These are phyloP conservation scores for Callipepla squamata DNA, from an alignment of 2,113 vertebrate genomes.

Conservation along the genomic window DNA sequence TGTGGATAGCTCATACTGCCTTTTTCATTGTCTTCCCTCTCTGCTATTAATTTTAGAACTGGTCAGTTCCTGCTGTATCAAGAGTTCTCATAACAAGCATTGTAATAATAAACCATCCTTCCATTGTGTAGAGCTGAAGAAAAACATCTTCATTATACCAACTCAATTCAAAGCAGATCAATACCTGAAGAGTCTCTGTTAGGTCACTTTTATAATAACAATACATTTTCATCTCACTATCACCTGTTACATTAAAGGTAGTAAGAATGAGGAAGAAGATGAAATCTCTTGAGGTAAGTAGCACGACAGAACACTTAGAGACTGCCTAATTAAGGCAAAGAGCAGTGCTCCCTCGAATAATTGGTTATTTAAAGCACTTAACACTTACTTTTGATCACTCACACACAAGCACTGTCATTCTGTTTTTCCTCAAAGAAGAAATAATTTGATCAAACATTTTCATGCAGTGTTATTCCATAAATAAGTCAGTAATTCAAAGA, in stretches of 20 bases:
- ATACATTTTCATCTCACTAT: background rate
- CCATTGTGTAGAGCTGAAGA: background rate
- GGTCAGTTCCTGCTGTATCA: background rate
- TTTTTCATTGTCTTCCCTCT: background rate
- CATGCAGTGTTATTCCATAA: background rate
- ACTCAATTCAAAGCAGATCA: background rate
- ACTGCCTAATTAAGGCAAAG: background rate
- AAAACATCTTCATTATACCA: background rate
- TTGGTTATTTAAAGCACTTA: background rate
- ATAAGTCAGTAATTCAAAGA: constrained; percentile 16
- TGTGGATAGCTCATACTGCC: background rate
- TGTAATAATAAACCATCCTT: background rate
- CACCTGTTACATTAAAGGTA: background rate
- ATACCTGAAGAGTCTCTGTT: background rate
- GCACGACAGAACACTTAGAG: background rate
- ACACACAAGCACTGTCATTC: background rate
- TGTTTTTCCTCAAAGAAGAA: background rate
- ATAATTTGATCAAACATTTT: constrained; percentile 1
- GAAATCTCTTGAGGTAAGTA: background rate
- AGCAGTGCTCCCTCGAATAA: background rate
- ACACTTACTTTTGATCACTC: background rate
- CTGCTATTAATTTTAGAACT: background rate
- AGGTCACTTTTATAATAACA: background rate
- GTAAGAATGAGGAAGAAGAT: background rate
- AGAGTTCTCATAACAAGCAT: background rate